Evolutionary conservation across 2,113 vertebrate species (phyloP).

Genomic region (Cinclus mexicanus): DNA sequence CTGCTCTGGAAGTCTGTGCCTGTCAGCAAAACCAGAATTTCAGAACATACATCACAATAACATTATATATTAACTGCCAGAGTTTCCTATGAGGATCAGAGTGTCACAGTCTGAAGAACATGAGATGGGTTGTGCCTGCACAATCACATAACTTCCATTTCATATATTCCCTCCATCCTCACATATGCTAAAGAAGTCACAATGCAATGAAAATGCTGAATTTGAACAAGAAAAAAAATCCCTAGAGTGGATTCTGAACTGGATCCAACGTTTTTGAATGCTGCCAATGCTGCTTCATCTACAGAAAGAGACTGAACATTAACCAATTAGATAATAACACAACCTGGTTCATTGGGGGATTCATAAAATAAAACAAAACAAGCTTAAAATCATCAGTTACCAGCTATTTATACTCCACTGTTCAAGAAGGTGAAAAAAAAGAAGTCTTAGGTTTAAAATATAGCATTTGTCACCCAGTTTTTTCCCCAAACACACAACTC

Average conservation of each 20-base stretch:
- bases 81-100: not conserved
- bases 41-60: not conserved
- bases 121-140: not conserved
- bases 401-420: constrained; percentile 30
- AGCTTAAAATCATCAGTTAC: not conserved
- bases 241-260: not conserved
- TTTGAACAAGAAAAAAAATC: not conserved
- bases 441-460: constrained; percentile 32
- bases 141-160: not conserved
- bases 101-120: not conserved
- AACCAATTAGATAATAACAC: not conserved
- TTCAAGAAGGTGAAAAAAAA: not conserved
- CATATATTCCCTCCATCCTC: not conserved
- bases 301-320: not conserved
- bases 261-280: not conserved
- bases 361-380: constrained; percentile 1
- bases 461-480: constrained; percentile 6
- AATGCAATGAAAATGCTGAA: not conserved
- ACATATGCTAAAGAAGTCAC: not conserved
- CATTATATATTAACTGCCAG: not conserved
- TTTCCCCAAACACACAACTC: not conserved
- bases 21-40: not conserved
- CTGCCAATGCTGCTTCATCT: not conserved
- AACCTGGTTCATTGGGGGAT: not conserved
- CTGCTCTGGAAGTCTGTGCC: not conserved